Evolutionary conservation across 2,888 invertebrate genomes (phyloP), one percentile per base, ranked within the genome.

Genomic region (Conops quadrifasciatus): DNA sequence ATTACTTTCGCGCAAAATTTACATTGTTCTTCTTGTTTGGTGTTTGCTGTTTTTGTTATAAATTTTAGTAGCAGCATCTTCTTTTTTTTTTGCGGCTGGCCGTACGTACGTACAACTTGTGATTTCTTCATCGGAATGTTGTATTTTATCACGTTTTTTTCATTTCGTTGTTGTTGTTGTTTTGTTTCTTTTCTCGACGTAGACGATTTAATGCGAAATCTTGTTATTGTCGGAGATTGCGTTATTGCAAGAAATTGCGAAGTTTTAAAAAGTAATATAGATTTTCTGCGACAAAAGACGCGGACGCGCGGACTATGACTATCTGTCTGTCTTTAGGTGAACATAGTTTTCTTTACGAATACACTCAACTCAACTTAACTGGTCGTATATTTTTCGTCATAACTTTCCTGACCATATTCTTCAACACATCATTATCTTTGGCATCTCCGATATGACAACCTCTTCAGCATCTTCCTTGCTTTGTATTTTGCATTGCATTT

Each of bases 71-170:
- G 67, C 69, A 74, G 47, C 70, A 73, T 26, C 64, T 69, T 49
- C 68, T 43, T 58, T 49, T 21, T 21, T 70, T 62, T 47, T 72
- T 71, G 59, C 16, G 53, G n/a, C 58, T n/a, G n/a, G n/a, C n/a
- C n/a, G n/a, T n/a, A n/a, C n/a, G n/a, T n/a, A n/a, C n/a, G n/a
- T n/a, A 71, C 72, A 74, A 75, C 75, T 76, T 77, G 74, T 74
- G 75, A 77, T 77, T 77, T 77, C 77, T 76, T 58, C 66, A 59
- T 56, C 66, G 59, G 45, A 64, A 59, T 67, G 58, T 70, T 58
- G 58, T 58, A 58, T 2, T 11, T 58, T 24, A 15, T 15, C 58
- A 58, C 26, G 58, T 43, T 56, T 53, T 24, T 9, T 47, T 51
- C 13, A 21, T 58, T n/a, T n/a, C 13, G 62, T 13, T 21, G 43